These are phyloP conservation scores for Alentia gelatinosa DNA, from an alignment of 2,888 invertebrate genomes.

Conservation along the genomic window DNA sequence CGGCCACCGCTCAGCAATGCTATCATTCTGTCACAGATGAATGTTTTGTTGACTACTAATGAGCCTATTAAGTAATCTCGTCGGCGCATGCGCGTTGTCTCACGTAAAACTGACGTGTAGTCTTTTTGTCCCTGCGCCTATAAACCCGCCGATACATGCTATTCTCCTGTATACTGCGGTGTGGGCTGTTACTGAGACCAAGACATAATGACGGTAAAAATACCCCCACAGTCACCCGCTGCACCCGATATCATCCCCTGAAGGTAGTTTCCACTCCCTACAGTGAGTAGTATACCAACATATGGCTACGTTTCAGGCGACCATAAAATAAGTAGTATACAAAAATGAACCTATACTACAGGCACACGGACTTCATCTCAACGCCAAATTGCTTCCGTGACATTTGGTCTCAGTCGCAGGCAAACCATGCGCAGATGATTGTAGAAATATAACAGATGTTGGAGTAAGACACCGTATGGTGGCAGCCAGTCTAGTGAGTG, in stretches of 20 bases:
- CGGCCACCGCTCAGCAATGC: background rate
- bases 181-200: too few species aligned
- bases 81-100: background rate
- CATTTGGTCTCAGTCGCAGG: background rate
- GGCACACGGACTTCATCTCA: background rate
- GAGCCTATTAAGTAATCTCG: constrained; percentile 36
- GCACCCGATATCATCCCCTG: too few species aligned
- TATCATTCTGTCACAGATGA: constrained; percentile 29
- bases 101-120: constrained; percentile 33
- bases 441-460: background rate
- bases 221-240: too few species aligned
- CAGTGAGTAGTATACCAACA: constrained; percentile 7
- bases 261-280: too few species aligned
- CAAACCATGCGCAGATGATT: background rate
- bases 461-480: background rate
- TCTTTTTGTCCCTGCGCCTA: background rate
- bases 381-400: background rate
- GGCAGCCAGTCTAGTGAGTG: background rate
- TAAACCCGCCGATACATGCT: too few species aligned
- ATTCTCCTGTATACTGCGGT: too few species aligned
- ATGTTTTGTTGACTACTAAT: constrained; percentile 46
- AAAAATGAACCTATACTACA: constrained; percentile 1
- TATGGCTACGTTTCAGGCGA: background rate
- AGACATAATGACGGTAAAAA: too few species aligned
- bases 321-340: background rate